phyloP scores from a whole-genome alignment of 2,113 vertebrate genomes.

The Anolis carolinensis region DNA sequence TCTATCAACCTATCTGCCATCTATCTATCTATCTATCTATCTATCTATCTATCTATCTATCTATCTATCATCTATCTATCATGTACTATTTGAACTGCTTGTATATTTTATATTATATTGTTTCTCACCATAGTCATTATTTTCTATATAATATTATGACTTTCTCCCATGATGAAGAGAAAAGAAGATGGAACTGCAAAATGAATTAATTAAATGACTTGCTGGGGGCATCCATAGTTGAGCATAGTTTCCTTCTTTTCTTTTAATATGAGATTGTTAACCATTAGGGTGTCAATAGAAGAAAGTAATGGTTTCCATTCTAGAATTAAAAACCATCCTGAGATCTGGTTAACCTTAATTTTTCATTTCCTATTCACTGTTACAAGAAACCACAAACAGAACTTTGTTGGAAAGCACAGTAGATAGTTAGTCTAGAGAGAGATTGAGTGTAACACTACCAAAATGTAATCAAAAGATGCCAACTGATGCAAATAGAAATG shows the following conservation, averaged over 20 bases:
- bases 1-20: no score
- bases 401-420: not conserved
- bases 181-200: not conserved
- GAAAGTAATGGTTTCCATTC: not conserved
- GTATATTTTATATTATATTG: no score
- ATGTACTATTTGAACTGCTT: no score
- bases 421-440: not conserved
- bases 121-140: no score
- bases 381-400: no score
- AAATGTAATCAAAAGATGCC: not conserved
- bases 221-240: not conserved
- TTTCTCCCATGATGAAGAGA: no score
- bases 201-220: not conserved
- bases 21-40: no score
- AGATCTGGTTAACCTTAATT: not conserved
- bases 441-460: not conserved
- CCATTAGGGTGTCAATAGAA: not conserved
- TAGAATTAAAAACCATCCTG: not conserved
- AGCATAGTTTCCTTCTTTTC: not conserved
- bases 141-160: no score
- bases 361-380: not conserved
- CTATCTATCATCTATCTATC: no score
- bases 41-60: no score
- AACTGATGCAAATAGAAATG: no score
- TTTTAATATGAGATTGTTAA: not conserved